Base-by-base conservation (phyloP, 2,113 vertebrate genomes). In the Gadus macrocephalus region DNA sequence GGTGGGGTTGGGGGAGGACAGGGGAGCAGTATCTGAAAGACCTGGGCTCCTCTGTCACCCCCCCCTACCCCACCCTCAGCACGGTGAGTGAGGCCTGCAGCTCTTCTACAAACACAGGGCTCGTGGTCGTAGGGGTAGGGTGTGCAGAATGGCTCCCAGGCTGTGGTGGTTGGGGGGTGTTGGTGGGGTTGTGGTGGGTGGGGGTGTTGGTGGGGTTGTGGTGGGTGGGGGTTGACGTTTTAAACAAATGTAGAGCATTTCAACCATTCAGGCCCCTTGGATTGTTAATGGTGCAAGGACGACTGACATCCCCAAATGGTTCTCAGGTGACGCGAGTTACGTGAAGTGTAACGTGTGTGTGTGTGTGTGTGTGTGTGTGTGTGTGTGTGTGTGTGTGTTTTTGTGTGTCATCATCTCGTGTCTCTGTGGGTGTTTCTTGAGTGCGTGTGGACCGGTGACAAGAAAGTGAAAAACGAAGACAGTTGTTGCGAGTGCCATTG, bases 11-110 rank as follows among this genome's bases (percentile, higher is more conserved):
- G 74, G 74, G 60, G 55, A 85, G 78, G 83, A 78, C 82, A 71
- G n/a, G 71, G 67, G 86, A 77, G 42, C 62, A 82, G 81, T 80
- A 84, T 83, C 68, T 84, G 78, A 85, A 79, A 0, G 77, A 58
- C 53, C 68, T 77, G 81, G 71, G 31, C 31, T 35, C 31, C 28
- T 31, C 28, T 31, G 28, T 31, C 20, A 20, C 28, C 75, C 71
- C 66, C 68, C 25, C 53, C 42, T 60, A 76, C 72, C 12, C 71
- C 58, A 53, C 72, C 75, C 69, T 61, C 68, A 28, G 73, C 65
- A 64, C 62, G 76, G 73, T 77, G 75, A 64, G 70, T 82, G 77
- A 83, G 67, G 63, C 69, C 67, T 72, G 11, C 28, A 69, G 76
- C n/a, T 31, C 71, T 71, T 82, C 76, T 76, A 66, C 75, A 88